Percentiles rank a stretch among this genome's conserved stretches.
Conservation (phyloP, 1,140 invertebrate genomes). For the Leguminivora glycinivorella region DNA sequence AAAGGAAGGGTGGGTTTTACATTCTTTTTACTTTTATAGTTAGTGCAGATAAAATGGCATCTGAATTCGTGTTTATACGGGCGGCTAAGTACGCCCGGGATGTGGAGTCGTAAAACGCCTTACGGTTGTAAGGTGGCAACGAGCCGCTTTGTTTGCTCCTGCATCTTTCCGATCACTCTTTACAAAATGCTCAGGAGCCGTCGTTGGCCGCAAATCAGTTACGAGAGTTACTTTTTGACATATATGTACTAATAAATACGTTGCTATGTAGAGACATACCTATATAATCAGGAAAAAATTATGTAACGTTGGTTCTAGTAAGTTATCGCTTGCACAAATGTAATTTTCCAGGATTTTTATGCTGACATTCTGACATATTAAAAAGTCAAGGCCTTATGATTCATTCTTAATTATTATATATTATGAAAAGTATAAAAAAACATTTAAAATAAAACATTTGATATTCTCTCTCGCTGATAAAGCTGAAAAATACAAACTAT, state of each 20-base stretch:
- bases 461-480: background rate
- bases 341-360: too few species aligned
- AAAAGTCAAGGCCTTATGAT: too few species aligned
- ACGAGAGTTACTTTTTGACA: too few species aligned
- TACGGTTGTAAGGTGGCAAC: conserved; percentile 36
- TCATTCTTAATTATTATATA: too few species aligned
- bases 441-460: background rate
- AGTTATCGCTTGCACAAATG: too few species aligned
- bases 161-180: background rate
- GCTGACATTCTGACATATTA: too few species aligned
- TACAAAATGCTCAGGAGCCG: background rate
- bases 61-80: conserved; percentile 56
- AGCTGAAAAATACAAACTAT: conserved; percentile 10
- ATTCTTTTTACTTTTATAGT: conserved; percentile 75
- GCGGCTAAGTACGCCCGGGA: conserved; percentile 31
- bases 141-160: conserved; percentile 21
- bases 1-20: conserved; percentile 59
- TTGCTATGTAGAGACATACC: too few species aligned
- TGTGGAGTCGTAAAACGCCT: conserved; percentile 40
- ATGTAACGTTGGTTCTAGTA: too few species aligned
- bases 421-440: background rate
- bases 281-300: too few species aligned
- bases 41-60: conserved; percentile 67
- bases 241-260: too few species aligned
- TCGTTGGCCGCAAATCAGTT: background rate